Evolutionary conservation across 2,797 vertebrate genomes (phyloP).

Genomic region (Betta splendens): DNA sequence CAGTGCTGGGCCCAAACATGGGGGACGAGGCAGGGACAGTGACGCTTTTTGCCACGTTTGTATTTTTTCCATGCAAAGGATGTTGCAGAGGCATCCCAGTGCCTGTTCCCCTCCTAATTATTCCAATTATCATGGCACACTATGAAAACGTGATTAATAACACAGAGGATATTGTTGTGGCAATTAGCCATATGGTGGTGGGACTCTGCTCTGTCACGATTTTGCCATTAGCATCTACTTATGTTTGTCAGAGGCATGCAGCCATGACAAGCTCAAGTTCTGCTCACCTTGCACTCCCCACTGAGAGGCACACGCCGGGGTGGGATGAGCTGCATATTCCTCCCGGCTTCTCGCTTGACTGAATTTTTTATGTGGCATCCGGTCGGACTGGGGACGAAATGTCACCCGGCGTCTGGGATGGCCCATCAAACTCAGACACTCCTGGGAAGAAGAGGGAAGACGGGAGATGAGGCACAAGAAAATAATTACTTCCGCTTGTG

Average conservation of each 20-base stretch:
- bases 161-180: slow-evolving; percentile 99
- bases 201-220: slow-evolving; percentile 99
- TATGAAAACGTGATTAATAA: slow-evolving; percentile 99
- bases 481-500: slow-evolving; percentile 70
- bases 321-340: slow-evolving; percentile 85
- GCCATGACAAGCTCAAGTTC: slow-evolving; percentile 98
- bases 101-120: slow-evolving; percentile 96
- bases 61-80: slow-evolving; percentile 66
- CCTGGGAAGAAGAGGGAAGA: slow-evolving; percentile 62
- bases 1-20: slow-evolving; percentile 12
- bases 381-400: slow-evolving; percentile 91
- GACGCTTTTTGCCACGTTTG: slow-evolving; percentile 71
- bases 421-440: slow-evolving; percentile 85
- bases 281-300: slow-evolving; percentile 97
- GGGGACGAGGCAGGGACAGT: slow-evolving; percentile 16
- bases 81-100: slow-evolving; percentile 83
- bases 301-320: slow-evolving; percentile 83
- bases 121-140: slow-evolving; percentile 99
- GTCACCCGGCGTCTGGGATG: slow-evolving; percentile 87
- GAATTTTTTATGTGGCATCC: slow-evolving; percentile 93
- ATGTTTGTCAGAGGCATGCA: slow-evolving; percentile 99
- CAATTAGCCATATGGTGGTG: slow-evolving; percentile 99
- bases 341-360: slow-evolving; percentile 85
- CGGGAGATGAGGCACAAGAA: slow-evolving; percentile 37
- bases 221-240: slow-evolving; percentile 99